Conservation (phyloP, 2,888 invertebrate species). For the Hydroisotoma schaefferi region DNA sequence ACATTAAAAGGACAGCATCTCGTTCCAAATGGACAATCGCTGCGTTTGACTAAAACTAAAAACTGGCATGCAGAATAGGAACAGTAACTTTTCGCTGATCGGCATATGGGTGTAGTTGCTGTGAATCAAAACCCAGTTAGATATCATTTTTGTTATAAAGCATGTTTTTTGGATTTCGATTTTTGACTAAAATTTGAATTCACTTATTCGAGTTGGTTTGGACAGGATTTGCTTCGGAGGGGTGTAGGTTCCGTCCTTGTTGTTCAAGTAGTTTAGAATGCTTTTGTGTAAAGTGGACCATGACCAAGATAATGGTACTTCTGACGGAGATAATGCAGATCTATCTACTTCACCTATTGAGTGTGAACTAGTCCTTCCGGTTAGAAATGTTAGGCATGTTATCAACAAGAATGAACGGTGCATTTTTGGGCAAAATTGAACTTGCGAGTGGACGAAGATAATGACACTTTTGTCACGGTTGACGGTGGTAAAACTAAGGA, state of each 20-base stretch:
- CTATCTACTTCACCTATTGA: too few species aligned
- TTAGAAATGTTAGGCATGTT: too few species aligned
- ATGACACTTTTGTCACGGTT: too few species aligned
- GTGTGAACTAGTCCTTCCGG: too few species aligned
- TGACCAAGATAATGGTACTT: too few species aligned
- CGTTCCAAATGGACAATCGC: neutral
- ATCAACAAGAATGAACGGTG: too few species aligned
- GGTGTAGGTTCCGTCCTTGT: neutral
- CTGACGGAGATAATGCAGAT: too few species aligned
- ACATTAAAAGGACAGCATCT: neutral
- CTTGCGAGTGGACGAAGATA: too few species aligned
- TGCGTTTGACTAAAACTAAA: neutral
- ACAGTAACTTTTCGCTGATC: neutral
- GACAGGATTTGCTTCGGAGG: neutral
- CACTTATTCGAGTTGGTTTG: slow-evolving; percentile 1
- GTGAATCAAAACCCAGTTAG: neutral
- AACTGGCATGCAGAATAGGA: neutral
- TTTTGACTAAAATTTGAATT: neutral
- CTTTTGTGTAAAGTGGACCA: too few species aligned
- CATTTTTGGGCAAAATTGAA: too few species aligned
- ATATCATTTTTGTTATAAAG: neutral
- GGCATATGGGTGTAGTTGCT: neutral
- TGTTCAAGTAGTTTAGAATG: too few species aligned
- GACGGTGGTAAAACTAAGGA: too few species aligned
- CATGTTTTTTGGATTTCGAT: neutral